Evolutionary conservation across 1,140 invertebrate genomes (phyloP).

Genomic region (Apis dorsata): DNA sequence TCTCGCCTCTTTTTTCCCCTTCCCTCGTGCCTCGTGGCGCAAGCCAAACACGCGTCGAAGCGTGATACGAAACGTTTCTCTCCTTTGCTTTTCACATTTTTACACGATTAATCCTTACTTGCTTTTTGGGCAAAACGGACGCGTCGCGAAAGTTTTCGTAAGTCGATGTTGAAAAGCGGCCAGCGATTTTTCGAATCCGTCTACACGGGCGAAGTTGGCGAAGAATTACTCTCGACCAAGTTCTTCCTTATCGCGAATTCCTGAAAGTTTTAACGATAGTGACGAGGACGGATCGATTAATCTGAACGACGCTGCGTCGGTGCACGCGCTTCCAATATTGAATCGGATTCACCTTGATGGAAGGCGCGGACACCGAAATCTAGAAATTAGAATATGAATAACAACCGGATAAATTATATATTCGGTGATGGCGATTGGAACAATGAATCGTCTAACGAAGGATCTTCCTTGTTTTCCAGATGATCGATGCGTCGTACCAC

Average conservation of each 20-base stretch:
- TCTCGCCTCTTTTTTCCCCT: background rate
- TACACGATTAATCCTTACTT: too few species aligned
- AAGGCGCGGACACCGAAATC: too few species aligned
- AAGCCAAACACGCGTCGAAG: constrained; percentile 37
- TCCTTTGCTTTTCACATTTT: too few species aligned
- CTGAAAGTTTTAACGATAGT: background rate
- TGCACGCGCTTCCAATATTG: background rate
- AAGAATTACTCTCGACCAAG: background rate
- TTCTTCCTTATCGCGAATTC: background rate
- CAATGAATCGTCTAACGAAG: background rate
- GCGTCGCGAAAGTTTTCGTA: too few species aligned
- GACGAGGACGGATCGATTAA: constrained; percentile 16
- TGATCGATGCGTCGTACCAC: constrained; percentile 89
- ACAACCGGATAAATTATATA: background rate
- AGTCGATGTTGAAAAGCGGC: too few species aligned
- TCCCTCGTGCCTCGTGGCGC: background rate
- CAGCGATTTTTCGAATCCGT: too few species aligned
- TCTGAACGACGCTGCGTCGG: background rate
- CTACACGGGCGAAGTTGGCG: too few species aligned
- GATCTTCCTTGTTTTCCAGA: constrained; percentile 82
- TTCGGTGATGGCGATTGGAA: background rate
- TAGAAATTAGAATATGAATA: too few species aligned
- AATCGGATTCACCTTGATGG: too few species aligned
- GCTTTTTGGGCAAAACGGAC: too few species aligned
- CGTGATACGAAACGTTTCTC: background rate